These are phyloP conservation scores for Coilia nasus DNA, from an alignment of 2,797 vertebrate genomes.

Conservation along the genomic window DNA sequence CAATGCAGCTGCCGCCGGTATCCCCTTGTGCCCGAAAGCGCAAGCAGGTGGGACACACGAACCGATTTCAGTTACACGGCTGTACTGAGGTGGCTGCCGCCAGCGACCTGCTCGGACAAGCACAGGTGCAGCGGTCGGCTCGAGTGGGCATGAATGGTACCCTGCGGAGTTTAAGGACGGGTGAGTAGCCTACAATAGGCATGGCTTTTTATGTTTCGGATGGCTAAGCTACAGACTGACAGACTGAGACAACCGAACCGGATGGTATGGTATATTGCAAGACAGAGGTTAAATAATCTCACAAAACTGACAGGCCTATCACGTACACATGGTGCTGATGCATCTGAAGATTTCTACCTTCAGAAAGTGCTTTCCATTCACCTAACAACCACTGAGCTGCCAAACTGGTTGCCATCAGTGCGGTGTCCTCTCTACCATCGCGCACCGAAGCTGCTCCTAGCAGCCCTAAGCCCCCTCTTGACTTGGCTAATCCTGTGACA, in stretches of 20 bases:
- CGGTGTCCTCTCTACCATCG: background rate
- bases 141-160: slow-evolving; percentile 13
- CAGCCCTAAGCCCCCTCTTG: slow-evolving; percentile 19
- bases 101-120: slow-evolving; percentile 49
- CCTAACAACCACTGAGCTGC: too few species aligned
- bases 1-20: slow-evolving; percentile 18
- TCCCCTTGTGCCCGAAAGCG: slow-evolving; percentile 31
- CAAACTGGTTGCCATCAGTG: too few species aligned
- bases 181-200: slow-evolving; percentile 29
- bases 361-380: too few species aligned
- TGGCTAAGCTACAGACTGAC: background rate
- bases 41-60: slow-evolving; percentile 50
- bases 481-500: slow-evolving; percentile 4
- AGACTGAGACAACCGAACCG: background rate
- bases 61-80: slow-evolving; percentile 44
- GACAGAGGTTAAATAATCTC: too few species aligned
- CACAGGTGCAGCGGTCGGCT: slow-evolving; percentile 41
- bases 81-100: background rate
- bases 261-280: too few species aligned
- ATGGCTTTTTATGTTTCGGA: too few species aligned
- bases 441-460: too few species aligned
- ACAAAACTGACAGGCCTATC: too few species aligned
- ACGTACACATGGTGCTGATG: too few species aligned
- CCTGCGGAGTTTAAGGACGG: slow-evolving; percentile 34
- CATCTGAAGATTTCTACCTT: too few species aligned